Base-by-base conservation (phyloP, 2,797 vertebrate species). In the Gobionotothen gibberifrons region DNA sequence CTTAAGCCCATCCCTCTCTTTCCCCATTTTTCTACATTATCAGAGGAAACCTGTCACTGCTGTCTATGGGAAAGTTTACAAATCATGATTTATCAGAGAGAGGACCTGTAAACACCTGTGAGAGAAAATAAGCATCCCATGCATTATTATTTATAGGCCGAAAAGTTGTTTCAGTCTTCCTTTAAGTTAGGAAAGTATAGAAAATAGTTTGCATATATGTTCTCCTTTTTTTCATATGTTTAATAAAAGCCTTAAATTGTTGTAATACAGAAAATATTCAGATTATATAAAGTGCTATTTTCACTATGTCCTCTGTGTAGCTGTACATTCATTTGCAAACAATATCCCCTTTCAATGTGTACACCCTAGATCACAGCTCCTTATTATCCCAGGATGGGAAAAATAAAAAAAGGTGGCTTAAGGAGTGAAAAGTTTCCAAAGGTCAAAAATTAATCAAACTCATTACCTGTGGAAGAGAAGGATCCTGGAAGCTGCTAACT, bases 361-460 rank as follows among this genome's bases (percentile, higher is more conserved):
- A 74, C 76, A 85, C 40, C 71, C 69, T 44, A 84, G 66, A 72
- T 74, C 63, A 72, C 57, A 76, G 49, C 51, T 69, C 71, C 71
- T 87, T 89, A 81, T 87, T 85, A 89, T 76, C 79, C 44, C 62
- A 78, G 71, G 55, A 69, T 67, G 71, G 57, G 59, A 17, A 81
- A 83, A 83, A 72, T 32, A 63, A 76, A 46, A 71, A 69, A 76
- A 61, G 39, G 51, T 43, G 61, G 64, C 66, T 92, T 87, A 79
- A 90, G 85, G 79, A 92, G 84, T 78, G 88, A 90, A 93, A 93
- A 90, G 91, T 92, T 90, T 73, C 79, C 85, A 95, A 94, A 94
- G 93, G 93, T 94, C 91, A 94, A 92, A 90, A 91, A 94, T 90
- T 89, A 93, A 94, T 94, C 92, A 94, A 92, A 92, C 87, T 91